Evolutionary conservation across 92 coral and sea anemone genomes (phyloP).

Genomic region (Epizoanthus ramosus): DNA sequence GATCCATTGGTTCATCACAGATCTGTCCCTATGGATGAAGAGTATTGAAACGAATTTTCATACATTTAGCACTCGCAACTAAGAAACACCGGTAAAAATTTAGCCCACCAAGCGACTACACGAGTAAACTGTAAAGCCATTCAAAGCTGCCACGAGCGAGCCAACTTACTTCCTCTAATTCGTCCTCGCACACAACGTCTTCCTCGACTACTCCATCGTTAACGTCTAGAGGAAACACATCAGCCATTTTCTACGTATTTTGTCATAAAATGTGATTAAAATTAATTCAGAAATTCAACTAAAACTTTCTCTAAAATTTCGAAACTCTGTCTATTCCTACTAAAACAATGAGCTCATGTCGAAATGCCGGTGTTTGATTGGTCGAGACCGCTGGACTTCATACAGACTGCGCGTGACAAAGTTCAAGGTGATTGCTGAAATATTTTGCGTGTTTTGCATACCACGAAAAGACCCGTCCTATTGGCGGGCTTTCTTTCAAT

Average conservation of each 20-base stretch:
- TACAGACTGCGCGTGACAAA: slow-evolving; percentile 39
- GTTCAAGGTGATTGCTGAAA: slow-evolving; percentile 24
- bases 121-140: slow-evolving; percentile 51
- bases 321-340: slow-evolving; percentile 47
- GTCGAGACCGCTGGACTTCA: slow-evolving; percentile 56
- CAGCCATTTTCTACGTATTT: slow-evolving; percentile 84
- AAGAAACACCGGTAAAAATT: slow-evolving; percentile 28
- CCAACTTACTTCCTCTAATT: slow-evolving; percentile 80
- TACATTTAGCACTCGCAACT: slow-evolving; percentile 12
- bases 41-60: slow-evolving; percentile 5
- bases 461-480: neutral
- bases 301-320: slow-evolving; percentile 67
- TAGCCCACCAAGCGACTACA: neutral
- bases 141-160: slow-evolving; percentile 16
- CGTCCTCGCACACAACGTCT: slow-evolving; percentile 88
- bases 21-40: slow-evolving; percentile 68
- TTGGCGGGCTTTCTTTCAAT: no score
- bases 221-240: slow-evolving; percentile 88
- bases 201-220: slow-evolving; percentile 86
- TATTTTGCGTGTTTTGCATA: slow-evolving; percentile 19
- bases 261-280: slow-evolving; percentile 67
- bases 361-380: slow-evolving; percentile 77
- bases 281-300: slow-evolving; percentile 60
- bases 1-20: slow-evolving; percentile 86
- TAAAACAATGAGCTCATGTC: slow-evolving; percentile 93